phyloP scores from a whole-genome alignment of 2,113 vertebrate species.

The Cinclus cinclus region DNA sequence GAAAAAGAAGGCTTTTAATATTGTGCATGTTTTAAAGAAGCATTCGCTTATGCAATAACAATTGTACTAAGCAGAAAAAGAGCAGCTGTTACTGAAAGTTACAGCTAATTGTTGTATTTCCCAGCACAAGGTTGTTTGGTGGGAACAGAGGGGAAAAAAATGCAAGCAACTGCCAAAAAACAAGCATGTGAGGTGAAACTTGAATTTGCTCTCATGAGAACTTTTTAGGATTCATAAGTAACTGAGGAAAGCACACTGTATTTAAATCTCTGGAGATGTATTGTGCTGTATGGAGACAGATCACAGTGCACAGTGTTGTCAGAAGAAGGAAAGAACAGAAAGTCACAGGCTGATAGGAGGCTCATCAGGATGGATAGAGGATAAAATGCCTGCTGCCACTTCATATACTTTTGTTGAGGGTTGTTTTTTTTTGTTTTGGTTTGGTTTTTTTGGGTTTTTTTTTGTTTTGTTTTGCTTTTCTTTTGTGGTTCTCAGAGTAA shows the following conservation, averaged over 20 bases:
- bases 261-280: slow-evolving; percentile 22
- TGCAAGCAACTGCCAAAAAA: slow-evolving; percentile 38
- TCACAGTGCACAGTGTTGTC: not conserved
- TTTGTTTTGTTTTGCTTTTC: no score
- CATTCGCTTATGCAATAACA: not conserved
- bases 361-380: not conserved
- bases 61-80: not conserved
- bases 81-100: slow-evolving; percentile 43
- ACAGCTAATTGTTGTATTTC: slow-evolving; percentile 46
- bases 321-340: not conserved
- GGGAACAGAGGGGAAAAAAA: slow-evolving; percentile 14
- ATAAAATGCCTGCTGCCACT: not conserved
- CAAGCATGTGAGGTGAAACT: slow-evolving; percentile 35
- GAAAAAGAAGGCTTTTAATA: not conserved
- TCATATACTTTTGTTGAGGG: not conserved
- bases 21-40: not conserved
- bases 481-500: not conserved
- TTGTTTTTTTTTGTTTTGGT: no score
- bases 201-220: slow-evolving; percentile 53
- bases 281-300: not conserved
- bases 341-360: not conserved
- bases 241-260: not conserved
- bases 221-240: not conserved
- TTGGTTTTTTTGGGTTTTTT: no score
- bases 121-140: slow-evolving; percentile 32